These are phyloP conservation scores for Hippopotamyrus pictus DNA, from an alignment of 2,797 vertebrate species.

Conservation along the genomic window DNA sequence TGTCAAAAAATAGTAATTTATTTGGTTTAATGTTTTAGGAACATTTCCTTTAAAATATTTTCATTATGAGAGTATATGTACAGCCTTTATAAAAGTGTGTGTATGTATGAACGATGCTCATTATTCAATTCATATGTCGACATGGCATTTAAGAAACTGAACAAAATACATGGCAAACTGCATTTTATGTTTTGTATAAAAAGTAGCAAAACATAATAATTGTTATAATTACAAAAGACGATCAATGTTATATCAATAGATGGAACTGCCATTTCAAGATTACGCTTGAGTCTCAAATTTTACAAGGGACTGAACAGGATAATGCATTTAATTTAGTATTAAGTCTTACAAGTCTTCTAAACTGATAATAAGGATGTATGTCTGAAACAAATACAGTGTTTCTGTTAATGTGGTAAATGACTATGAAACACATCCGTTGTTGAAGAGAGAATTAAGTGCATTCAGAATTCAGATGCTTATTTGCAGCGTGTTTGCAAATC, in stretches of 20 bases:
- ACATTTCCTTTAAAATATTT: conserved; percentile 16
- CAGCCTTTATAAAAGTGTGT: conserved; percentile 33
- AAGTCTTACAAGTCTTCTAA: not conserved
- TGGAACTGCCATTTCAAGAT: not conserved
- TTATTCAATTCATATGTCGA: conserved; percentile 46
- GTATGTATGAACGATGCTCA: not conserved
- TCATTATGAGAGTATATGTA: not conserved
- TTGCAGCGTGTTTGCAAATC: not conserved
- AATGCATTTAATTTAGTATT: not conserved
- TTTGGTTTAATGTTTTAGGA: conserved; percentile 57
- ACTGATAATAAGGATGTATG: not conserved
- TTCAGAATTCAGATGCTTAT: not conserved
- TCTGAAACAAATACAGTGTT: not conserved
- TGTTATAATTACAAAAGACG: conserved; percentile 15
- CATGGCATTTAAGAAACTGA: conserved; percentile 43
- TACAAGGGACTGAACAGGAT: conserved; percentile 36
- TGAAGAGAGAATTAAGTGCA: not conserved
- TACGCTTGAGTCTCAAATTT: not conserved
- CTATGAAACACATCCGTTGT: not conserved
- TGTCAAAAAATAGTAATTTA: conserved; percentile 50
- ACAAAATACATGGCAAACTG: conserved; percentile 19
- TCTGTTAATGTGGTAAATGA: not conserved
- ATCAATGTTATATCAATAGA: conserved; percentile 38
- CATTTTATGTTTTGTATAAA: conserved; percentile 5
- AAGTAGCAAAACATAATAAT: conserved; percentile 16